Evolutionary conservation across 2,797 vertebrate genomes (phyloP).

Genomic region (Sebastes trivittatus): DNA sequence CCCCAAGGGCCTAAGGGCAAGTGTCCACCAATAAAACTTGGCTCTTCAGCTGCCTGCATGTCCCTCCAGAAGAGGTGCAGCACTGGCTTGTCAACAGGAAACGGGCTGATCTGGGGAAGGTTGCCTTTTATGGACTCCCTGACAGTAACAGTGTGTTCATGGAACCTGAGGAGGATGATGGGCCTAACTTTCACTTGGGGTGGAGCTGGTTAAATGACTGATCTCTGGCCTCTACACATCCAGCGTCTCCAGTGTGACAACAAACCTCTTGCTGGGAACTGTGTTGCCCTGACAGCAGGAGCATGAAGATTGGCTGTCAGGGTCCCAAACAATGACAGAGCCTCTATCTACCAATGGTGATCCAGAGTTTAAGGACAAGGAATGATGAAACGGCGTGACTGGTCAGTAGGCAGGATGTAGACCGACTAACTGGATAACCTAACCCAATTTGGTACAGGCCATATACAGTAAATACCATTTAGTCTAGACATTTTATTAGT

Average conservation of each 20-base stretch:
- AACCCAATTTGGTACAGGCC: neutral
- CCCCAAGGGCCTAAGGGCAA: constrained; percentile 8
- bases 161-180: constrained; percentile 42
- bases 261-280: neutral
- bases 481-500: neutral
- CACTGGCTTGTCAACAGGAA: constrained; percentile 61
- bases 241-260: neutral
- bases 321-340: neutral
- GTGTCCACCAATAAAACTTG: constrained; percentile 26
- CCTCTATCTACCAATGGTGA: neutral
- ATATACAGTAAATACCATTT: neutral
- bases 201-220: constrained; percentile 26
- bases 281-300: neutral
- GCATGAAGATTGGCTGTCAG: neutral
- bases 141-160: constrained; percentile 22
- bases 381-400: neutral
- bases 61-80: constrained; percentile 21
- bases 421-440: neutral
- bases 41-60: constrained; percentile 19
- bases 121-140: constrained; percentile 65
- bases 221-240: neutral
- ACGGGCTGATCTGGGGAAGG: constrained; percentile 43
- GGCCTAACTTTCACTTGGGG: constrained; percentile 16
- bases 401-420: neutral
- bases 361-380: neutral